Base-by-base conservation (phyloP, 2,797 vertebrate species). In the Xenops minutus region DNA sequence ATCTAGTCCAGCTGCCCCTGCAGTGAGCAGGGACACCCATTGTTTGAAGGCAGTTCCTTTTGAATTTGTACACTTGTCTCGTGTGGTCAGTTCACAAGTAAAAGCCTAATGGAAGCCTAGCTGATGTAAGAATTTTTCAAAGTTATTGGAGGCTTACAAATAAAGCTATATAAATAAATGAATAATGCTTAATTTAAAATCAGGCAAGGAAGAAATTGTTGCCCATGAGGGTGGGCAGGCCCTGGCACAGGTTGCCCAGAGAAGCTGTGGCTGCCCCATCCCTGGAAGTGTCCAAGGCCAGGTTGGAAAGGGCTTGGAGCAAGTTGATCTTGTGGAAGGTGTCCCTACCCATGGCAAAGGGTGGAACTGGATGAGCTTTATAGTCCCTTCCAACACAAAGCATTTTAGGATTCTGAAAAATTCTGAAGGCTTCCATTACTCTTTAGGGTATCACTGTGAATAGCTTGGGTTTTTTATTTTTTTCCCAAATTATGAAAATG, bases 311-410 rank as follows among this genome's bases (percentile, higher is more conserved):
- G 20, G 9, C 22, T 73, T 67, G 54, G 32, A 14, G 16, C 46
- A n/a, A 0, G 9, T 23, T 61, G 67, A 9, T 5, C 0, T 1
- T 8, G 32, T 54, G 46, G 9, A 48, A 64, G 20, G 18, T 5
- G n/a, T 7, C 14, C 4, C 49, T 69, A 4, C 6, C 27, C 1
- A 1, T 32, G 36, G 13, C 16, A 37, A 14, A 3, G 4, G 6
- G 23, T 44, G 34, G 19, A 78, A n/a, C 9, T 21, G 32, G 19
- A 15, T 66, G 4, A 17, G 20, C 27, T 55, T 34, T n/a, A n/a
- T 8, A 37, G 39, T 55, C 13, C 13, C 10, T 84, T 72, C 19
- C 32, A 54, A 4, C 39, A 14, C 3, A 55, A 10, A 43, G 16
- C 1, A 29, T 73, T 61, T 15, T 66, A 20, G 7, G 46, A 48